Evolutionary conservation across 2,888 invertebrate species (phyloP).

Genomic region (Polietes domitor): DNA sequence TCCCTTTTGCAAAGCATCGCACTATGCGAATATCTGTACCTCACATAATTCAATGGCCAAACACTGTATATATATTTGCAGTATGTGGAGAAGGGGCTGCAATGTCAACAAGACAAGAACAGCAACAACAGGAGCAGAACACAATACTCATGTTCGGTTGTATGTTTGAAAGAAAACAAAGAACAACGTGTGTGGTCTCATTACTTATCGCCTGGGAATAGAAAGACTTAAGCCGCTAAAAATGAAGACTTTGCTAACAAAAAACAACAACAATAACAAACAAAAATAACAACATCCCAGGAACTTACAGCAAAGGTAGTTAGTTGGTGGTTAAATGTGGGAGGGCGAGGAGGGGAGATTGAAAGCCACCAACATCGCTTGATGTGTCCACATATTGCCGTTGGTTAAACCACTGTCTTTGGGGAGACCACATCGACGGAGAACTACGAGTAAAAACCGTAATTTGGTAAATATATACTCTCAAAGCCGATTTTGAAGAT

Average conservation of each 20-base stretch:
- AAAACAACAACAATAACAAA: slow-evolving; percentile 49
- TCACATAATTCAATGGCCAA: neutral
- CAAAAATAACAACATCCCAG: slow-evolving; percentile 19
- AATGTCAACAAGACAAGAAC: slow-evolving; percentile 62
- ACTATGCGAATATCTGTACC: too few relatives aligned
- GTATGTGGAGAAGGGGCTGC: slow-evolving; percentile 49
- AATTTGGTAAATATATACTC: neutral
- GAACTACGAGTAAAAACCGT: slow-evolving; percentile 1
- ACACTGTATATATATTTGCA: neutral
- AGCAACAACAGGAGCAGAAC: slow-evolving; percentile 68
- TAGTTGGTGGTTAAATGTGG: slow-evolving; percentile 1
- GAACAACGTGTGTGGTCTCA: slow-evolving; percentile 69
- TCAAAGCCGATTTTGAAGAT: too few relatives aligned
- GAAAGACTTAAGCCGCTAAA: slow-evolving; percentile 64
- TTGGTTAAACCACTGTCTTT: slow-evolving; percentile 47
- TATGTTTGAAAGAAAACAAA: slow-evolving; percentile 57
- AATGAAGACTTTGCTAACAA: slow-evolving; percentile 63
- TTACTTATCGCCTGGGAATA: slow-evolving; percentile 69
- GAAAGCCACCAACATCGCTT: neutral
- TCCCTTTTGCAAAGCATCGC: too few relatives aligned
- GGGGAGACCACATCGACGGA: slow-evolving; percentile 34
- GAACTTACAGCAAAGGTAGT: neutral
- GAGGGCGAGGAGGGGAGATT: slow-evolving; percentile 57
- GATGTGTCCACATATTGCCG: slow-evolving; percentile 28
- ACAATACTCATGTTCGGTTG: slow-evolving; percentile 45